Percentiles rank a stretch among this genome's conserved stretches.
phyloP scores from a whole-genome alignment of 2,888 invertebrate species.

The Saturnia japonica region DNA sequence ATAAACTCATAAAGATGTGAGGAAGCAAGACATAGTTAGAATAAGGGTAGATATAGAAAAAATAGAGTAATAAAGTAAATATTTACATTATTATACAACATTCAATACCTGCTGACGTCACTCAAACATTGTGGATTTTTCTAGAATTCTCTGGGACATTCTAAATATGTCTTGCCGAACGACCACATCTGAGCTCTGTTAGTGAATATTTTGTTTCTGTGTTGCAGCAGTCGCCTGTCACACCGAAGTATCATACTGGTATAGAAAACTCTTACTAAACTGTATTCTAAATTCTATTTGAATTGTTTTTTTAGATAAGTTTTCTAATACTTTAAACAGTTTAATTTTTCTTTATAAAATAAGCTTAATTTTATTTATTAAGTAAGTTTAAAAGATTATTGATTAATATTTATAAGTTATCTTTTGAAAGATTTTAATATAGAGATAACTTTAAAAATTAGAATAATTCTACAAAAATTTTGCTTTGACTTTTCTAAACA shows the following conservation, averaged over 20 bases:
- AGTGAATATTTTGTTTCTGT: constrained; percentile 46
- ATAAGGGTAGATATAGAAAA: constrained; percentile 55
- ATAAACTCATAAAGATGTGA: constrained; percentile 53
- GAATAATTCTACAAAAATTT: no score
- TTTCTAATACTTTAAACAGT: no score
- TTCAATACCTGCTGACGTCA: constrained; percentile 61
- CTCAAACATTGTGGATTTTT: constrained; percentile 40
- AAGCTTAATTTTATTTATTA: no score
- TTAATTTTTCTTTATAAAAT: no score
- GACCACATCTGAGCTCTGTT: constrained; percentile 79
- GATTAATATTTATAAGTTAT: no score
- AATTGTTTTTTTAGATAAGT: no score
- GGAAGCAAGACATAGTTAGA: constrained; percentile 82
- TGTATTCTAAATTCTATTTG: no score
- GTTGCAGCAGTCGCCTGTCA: constrained; percentile 32
- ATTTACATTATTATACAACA: constrained; percentile 38
- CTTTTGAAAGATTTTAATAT: no score
- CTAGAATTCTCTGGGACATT: constrained; percentile 39
- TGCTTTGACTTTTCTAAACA: no score
- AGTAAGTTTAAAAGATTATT: no score
- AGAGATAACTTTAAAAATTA: no score
- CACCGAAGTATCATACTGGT: constrained; percentile 52
- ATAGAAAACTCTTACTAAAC: background rate
- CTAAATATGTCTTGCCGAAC: constrained; percentile 79
- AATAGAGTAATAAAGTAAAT: constrained; percentile 43